Evolutionary conservation across 1,140 invertebrate species (phyloP).

Genomic region (Tetragonula clypearis): DNA sequence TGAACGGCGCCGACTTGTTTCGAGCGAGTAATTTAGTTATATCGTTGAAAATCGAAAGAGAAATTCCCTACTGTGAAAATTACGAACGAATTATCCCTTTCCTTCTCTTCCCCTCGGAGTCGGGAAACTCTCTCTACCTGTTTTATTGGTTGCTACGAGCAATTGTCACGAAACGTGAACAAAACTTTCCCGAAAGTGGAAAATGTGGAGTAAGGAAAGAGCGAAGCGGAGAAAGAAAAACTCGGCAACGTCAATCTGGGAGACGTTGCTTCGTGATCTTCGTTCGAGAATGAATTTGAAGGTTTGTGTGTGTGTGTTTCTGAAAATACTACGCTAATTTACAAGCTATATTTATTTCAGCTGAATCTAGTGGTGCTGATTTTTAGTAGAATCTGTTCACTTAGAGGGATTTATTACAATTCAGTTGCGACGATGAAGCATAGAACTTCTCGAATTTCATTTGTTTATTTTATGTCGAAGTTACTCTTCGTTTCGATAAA

Average conservation of each 20-base stretch:
- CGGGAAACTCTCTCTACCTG: neutral
- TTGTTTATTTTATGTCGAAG: too few species aligned
- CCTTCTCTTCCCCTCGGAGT: too few species aligned
- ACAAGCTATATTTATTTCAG: too few species aligned
- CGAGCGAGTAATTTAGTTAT: slow-evolving; percentile 37
- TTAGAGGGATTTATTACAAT: too few species aligned
- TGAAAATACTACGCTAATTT: neutral
- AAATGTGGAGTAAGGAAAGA: neutral
- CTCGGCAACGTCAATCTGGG: too few species aligned
- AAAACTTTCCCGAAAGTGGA: neutral
- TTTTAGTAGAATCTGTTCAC: too few species aligned
- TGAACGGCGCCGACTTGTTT: neutral
- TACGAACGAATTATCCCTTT: neutral
- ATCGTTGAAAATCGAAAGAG: slow-evolving; percentile 14
- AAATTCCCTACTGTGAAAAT: neutral
- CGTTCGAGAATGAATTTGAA: neutral
- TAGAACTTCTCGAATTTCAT: too few species aligned
- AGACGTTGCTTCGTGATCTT: neutral
- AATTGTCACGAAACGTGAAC: neutral
- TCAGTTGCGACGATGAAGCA: too few species aligned
- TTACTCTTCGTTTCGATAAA: too few species aligned
- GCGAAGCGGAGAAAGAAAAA: too few species aligned
- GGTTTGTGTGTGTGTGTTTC: neutral
- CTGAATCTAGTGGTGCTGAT: too few species aligned
- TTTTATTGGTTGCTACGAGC: neutral